Conservation (phyloP, 1,140 invertebrate genomes). For the Adoxophyes honmai region DNA sequence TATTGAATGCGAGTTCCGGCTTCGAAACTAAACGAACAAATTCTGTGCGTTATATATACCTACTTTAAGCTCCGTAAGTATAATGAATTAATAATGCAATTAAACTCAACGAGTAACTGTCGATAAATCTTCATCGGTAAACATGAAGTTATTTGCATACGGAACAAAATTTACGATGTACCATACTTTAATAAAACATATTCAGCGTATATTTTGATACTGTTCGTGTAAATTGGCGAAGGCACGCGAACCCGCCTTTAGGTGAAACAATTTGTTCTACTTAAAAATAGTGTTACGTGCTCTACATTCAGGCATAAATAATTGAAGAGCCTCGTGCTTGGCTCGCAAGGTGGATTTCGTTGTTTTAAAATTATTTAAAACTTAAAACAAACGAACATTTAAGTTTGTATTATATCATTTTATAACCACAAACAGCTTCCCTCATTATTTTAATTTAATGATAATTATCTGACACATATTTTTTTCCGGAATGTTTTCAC, state of each 20-base stretch:
- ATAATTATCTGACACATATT: no score
- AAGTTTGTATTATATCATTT: no score
- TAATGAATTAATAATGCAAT: no score
- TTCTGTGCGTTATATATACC: no score
- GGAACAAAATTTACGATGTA: constrained; percentile 5
- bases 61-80: no score
- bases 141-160: constrained; percentile 7
- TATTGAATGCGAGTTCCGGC: no score
- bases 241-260: constrained; percentile 36
- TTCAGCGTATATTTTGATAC: constrained; percentile 25
- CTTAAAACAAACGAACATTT: no score
- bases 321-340: background rate
- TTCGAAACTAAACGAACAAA: no score
- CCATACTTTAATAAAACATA: constrained; percentile 5
- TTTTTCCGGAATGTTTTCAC: no score
- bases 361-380: constrained; percentile 6
- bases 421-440: no score
- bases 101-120: background rate
- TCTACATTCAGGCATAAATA: constrained; percentile 8
- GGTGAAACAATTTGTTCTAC: constrained; percentile 49
- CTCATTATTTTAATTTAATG: no score
- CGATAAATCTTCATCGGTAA: background rate
- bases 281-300: constrained; percentile 41
- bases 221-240: constrained; percentile 35
- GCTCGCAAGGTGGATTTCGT: background rate